A percentile compares a stretch with the other conserved stretches of the same genome.
Conservation (phyloP, 1,140 invertebrate species). For the Pomacea maculata region DNA sequence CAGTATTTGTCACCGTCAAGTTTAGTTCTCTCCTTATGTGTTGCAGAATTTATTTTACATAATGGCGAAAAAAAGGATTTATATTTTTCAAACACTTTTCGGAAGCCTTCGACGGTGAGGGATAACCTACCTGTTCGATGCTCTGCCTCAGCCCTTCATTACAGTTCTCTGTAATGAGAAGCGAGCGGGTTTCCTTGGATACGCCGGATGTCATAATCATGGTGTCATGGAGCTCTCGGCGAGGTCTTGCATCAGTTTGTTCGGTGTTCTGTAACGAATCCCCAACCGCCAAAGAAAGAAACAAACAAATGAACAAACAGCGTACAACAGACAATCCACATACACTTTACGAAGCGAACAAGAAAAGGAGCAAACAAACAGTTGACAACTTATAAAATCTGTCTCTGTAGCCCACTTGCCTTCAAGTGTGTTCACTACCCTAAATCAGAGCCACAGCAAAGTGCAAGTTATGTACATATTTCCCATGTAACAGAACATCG, state of each 20-base stretch:
- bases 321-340: neutral
- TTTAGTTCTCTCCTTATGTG: no score
- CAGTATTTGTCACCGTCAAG: neutral
- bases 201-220: slow-evolving; percentile 9
- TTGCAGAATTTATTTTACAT: neutral
- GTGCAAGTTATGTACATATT: no score
- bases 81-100: no score
- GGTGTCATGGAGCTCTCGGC: neutral
- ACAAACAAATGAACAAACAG: neutral
- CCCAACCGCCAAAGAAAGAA: neutral
- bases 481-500: no score
- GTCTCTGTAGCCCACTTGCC: no score
- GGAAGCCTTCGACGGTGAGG: neutral
- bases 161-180: slow-evolving; percentile 5
- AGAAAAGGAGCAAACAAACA: no score
- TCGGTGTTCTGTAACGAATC: slow-evolving; percentile 1
- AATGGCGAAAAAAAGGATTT: no score
- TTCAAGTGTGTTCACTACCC: no score
- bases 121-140: slow-evolving; percentile 13
- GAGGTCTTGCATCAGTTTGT: no score
- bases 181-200: slow-evolving; percentile 6
- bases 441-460: no score
- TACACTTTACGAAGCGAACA: no score
- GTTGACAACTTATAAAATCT: no score
- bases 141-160: slow-evolving; percentile 4